Evolutionary conservation across 2,888 invertebrate species (phyloP).

Genomic region (Chymomyza fuscimana): DNA sequence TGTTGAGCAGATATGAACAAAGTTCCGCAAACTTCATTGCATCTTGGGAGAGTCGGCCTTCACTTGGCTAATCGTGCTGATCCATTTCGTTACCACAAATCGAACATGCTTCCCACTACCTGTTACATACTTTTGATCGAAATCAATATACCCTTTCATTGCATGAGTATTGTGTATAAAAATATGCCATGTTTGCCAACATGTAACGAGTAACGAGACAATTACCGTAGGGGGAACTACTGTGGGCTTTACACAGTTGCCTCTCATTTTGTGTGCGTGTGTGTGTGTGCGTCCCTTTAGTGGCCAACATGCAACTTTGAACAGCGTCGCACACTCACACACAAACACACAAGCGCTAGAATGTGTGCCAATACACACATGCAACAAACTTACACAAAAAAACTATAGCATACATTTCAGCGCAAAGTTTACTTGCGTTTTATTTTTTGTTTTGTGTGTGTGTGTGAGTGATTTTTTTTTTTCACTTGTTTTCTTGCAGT

Average conservation of each 20-base stretch:
- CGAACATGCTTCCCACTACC: not conserved
- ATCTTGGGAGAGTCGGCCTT: too few relatives aligned
- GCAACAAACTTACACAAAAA: slow-evolving; percentile 36
- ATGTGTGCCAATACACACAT: slow-evolving; percentile 60
- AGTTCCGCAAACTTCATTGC: too few relatives aligned
- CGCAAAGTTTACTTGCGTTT: slow-evolving; percentile 45
- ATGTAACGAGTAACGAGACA: slow-evolving; percentile 70
- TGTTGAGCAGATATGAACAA: too few relatives aligned
- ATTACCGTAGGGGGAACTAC: slow-evolving; percentile 66
- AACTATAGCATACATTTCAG: slow-evolving; percentile 62
- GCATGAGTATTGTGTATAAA: slow-evolving; percentile 25
- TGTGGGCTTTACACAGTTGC: slow-evolving; percentile 11
- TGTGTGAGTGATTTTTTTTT: slow-evolving; percentile 10
- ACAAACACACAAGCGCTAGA: slow-evolving; percentile 28
- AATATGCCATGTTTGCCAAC: slow-evolving; percentile 65
- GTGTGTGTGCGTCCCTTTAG: not conserved
- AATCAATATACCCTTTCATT: too few relatives aligned
- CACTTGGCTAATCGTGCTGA: too few relatives aligned
- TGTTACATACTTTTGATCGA: too few relatives aligned
- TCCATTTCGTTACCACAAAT: too few relatives aligned
- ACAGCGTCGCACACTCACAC: slow-evolving; percentile 51
- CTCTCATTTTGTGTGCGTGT: not conserved
- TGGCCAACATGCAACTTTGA: slow-evolving; percentile 62
- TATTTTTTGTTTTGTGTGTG: slow-evolving; percentile 7
- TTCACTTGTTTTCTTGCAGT: not conserved